These are phyloP conservation scores for Dicerorhinus sumatrensis DNA, from an alignment of 2,113 vertebrate species.

Conservation along the genomic window DNA sequence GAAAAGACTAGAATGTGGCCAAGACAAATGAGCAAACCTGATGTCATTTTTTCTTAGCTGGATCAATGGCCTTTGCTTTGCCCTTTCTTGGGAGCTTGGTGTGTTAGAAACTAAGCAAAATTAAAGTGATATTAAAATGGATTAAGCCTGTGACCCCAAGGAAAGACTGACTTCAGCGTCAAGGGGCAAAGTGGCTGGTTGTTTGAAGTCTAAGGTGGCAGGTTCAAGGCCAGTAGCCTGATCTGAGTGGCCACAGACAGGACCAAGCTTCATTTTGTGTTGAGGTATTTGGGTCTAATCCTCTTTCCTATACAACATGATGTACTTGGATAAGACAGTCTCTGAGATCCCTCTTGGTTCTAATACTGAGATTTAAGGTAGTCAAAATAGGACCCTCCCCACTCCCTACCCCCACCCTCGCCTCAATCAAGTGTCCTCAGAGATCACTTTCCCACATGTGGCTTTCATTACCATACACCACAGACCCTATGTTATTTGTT, in stretches of 20 bases:
- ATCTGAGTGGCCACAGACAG: too few relatives aligned
- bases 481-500: background rate
- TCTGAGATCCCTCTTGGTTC: background rate
- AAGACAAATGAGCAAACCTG: background rate
- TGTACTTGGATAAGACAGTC: background rate
- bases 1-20: background rate
- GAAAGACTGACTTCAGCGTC: background rate
- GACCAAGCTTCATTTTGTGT: background rate
- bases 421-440: background rate
- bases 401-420: background rate
- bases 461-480: background rate
- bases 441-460: background rate
- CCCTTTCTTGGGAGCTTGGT: background rate
- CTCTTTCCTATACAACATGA: background rate
- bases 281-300: background rate
- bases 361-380: background rate
- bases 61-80: background rate
- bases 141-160: background rate
- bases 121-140: background rate
- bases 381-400: background rate
- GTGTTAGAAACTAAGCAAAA: background rate
- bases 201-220: background rate
- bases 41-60: background rate
- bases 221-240: background rate
- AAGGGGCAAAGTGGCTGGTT: background rate